Evolutionary conservation across 64 coral and sea anemone species (phyloP).

Genomic region (Dendrophyllia cribrosa): DNA sequence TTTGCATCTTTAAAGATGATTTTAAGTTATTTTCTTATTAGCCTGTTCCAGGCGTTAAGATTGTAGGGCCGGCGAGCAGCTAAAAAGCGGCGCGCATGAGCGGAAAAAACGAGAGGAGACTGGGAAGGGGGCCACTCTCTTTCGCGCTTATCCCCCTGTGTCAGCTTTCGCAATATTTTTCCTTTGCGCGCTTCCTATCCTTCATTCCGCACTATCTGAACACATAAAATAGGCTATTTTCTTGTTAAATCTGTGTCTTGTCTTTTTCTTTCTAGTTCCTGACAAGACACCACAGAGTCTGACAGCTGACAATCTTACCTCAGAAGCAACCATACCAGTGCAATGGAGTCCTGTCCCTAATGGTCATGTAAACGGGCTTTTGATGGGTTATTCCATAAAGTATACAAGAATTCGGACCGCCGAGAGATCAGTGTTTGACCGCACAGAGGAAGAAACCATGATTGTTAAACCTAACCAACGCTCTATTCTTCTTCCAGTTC

Average conservation of each 20-base stretch:
- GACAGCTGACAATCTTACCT: slow-evolving; percentile 8
- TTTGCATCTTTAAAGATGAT: too few relatives aligned
- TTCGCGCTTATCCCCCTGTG: background rate
- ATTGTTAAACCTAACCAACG: background rate
- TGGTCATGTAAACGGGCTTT: slow-evolving; percentile 48
- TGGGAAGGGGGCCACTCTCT: too few relatives aligned
- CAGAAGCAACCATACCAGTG: slow-evolving; percentile 3
- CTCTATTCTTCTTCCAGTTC: background rate
- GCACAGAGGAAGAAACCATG: background rate
- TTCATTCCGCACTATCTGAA: background rate
- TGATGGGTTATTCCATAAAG: slow-evolving; percentile 65
- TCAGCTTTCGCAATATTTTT: background rate
- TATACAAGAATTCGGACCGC: slow-evolving; percentile 44
- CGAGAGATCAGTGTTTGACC: background rate
- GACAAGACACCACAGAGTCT: slow-evolving; percentile 43
- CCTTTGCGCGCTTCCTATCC: background rate
- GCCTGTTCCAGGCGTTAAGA: too few relatives aligned
- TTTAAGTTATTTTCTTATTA: too few relatives aligned
- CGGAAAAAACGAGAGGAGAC: too few relatives aligned
- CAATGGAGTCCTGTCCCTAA: slow-evolving; percentile 57
- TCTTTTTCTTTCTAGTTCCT: slow-evolving; percentile 25
- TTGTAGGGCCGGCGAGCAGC: too few relatives aligned
- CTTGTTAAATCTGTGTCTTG: background rate
- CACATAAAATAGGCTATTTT: too few relatives aligned
- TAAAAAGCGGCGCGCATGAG: too few relatives aligned